A percentile compares a stretch with the other conserved stretches of the same genome.
phyloP scores from a whole-genome alignment of 2,888 invertebrate species.

The Busseola fusca region DNA sequence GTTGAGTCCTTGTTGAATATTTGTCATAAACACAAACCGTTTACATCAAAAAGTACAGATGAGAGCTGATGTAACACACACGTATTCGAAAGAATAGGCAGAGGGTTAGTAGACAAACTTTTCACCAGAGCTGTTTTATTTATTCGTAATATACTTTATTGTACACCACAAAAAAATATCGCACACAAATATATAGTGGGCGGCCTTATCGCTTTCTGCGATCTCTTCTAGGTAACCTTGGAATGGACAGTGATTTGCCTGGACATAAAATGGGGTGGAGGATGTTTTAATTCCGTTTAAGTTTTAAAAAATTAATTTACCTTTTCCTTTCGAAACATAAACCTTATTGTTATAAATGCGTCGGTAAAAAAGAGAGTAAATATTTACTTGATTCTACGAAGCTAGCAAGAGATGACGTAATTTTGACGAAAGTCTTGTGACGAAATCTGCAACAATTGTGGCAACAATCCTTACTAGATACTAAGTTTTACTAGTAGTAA shows the following conservation, averaged over 20 bases:
- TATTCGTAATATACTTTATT: too few relatives aligned
- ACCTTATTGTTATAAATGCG: not conserved
- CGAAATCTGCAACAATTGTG: not conserved
- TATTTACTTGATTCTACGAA: not conserved
- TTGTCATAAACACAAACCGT: not conserved
- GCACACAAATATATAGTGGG: too few relatives aligned
- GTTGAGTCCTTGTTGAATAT: not conserved
- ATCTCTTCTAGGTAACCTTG: too few relatives aligned
- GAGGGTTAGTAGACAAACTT: not conserved
- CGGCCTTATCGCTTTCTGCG: too few relatives aligned
- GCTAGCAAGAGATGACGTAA: rapidly evolving
- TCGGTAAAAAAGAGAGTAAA: not conserved
- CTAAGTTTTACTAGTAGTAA: too few relatives aligned
- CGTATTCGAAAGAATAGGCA: not conserved
- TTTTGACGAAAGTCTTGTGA: not conserved
- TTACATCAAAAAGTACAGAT: too few relatives aligned
- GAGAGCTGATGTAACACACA: not conserved
- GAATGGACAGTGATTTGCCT: too few relatives aligned
- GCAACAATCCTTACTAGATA: not conserved
- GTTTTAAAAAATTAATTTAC: not conserved
- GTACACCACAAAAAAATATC: too few relatives aligned
- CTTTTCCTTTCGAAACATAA: not conserved
- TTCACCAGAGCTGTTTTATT: not conserved
- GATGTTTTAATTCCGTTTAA: not conserved
- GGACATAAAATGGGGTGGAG: too few relatives aligned